phyloP scores from a whole-genome alignment of 2,113 vertebrate genomes.

The Tricholaema leucomelas region DNA sequence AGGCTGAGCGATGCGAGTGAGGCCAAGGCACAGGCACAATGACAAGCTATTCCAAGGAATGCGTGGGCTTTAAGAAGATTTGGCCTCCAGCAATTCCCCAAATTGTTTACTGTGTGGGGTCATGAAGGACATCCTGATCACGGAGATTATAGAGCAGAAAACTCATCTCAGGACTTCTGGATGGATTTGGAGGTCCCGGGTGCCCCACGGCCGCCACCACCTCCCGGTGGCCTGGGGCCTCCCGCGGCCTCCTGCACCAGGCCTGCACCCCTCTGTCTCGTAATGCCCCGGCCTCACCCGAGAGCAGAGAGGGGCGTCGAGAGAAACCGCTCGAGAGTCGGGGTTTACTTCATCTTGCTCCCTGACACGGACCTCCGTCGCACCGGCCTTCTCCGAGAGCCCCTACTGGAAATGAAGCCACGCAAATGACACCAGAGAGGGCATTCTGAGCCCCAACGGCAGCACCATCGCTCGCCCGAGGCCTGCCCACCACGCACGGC shows the following conservation, averaged over 20 bases:
- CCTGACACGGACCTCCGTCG: not conserved
- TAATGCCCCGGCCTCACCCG: not conserved
- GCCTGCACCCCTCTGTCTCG: not conserved
- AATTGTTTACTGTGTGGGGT: not conserved
- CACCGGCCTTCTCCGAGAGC: not conserved
- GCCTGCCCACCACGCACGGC: not conserved
- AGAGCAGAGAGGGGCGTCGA: not conserved
- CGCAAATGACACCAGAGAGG: not conserved
- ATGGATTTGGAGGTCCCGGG: not conserved
- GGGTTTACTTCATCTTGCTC: not conserved
- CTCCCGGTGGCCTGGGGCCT: not conserved
- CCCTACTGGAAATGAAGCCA: not conserved
- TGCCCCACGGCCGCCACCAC: not conserved
- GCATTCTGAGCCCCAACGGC: not conserved
- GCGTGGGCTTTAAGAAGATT: accelerated
- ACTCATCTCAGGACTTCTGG: not conserved
- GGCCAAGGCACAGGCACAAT: accelerated
- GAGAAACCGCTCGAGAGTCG: not conserved
- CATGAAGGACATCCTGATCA: accelerated
- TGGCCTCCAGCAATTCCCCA: not conserved
- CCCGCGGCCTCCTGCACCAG: not conserved
- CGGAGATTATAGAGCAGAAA: not conserved
- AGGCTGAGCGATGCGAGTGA: not conserved
- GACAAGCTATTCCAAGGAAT: not conserved
- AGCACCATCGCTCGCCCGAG: not conserved